Conservation (phyloP, 1,140 invertebrate genomes). For the Drosophila tsacasi region DNA sequence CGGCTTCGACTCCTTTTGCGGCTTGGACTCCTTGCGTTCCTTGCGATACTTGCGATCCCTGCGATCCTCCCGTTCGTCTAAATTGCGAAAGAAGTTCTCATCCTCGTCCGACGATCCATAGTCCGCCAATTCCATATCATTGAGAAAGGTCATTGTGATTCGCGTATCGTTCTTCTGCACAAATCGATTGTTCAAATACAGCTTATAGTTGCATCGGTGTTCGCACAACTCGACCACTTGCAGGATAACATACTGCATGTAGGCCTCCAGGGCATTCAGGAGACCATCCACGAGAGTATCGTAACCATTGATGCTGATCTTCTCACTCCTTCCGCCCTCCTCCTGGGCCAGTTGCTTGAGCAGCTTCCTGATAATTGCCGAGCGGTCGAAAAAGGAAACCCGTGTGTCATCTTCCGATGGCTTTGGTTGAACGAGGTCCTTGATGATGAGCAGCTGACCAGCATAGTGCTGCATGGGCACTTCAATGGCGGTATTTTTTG, state of each 20-base stretch:
- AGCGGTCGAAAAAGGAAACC: constrained; percentile 36
- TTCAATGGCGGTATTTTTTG: background rate
- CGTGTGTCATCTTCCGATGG: background rate
- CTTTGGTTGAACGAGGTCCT: constrained; percentile 35
- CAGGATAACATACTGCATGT: constrained; percentile 32
- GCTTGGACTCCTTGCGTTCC: background rate
- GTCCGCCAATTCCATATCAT: constrained; percentile 41
- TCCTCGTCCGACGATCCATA: constrained; percentile 50
- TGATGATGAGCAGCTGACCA: constrained; percentile 42
- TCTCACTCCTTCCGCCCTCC: background rate
- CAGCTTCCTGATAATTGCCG: constrained; percentile 23
- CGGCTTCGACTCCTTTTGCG: background rate
- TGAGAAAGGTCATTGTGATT: constrained; percentile 52
- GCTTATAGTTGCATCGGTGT: constrained; percentile 37
- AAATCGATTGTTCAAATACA: constrained; percentile 32
- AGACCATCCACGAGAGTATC: constrained; percentile 34
- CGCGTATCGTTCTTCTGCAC: constrained; percentile 28
- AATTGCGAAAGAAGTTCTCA: constrained; percentile 1
- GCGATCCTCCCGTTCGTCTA: background rate
- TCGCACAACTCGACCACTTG: constrained; percentile 37
- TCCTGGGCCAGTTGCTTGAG: background rate
- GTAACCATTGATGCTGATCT: background rate
- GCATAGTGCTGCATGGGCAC: constrained; percentile 56
- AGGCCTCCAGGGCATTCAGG: constrained; percentile 53
- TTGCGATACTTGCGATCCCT: background rate